Base-by-base conservation (phyloP, 2,113 vertebrate genomes). In the Poeciliopsis occidentalis region DNA sequence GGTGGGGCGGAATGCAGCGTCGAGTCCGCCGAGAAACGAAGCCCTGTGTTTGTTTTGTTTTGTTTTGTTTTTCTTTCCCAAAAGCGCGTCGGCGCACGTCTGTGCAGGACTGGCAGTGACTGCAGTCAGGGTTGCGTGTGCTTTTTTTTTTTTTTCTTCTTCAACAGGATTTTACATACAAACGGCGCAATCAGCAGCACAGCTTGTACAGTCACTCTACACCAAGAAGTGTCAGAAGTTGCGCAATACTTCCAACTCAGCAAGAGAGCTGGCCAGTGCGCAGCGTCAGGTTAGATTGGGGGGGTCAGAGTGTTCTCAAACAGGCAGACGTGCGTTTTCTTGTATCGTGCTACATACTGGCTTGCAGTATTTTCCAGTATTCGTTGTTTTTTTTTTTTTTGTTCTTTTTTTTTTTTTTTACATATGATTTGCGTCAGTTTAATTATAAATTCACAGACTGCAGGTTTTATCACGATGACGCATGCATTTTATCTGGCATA, bases 1-100 rank as follows among this genome's bases (percentile, higher is more conserved):
- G 93, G 93, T 92, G 93, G 92, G 89, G 93, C 92, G 85, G 90
- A 76, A 87, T 81, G 88, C 84, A 73, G 89, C 37, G 75, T 65
- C 66, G 63, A 76, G 47, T 85, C 73, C 75, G 87, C 71, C 66
- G 63, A 91, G 84, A 89, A 88, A 83, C 79, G 85, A 73, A 65
- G 61, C 78, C 69, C 79, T 39, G 27, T 27, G 27, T 27, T 27
- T 27, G 27, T 27, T 27, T 29, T 29, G 29, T 29, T 1, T 29
- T 29, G 1, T 29, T 29, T 29, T 29, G 2, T 29, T 29, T 29
- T 29, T 29, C 3, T 29, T 29, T 29, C 29, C 68, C 67, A 75
- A 80, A 74, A 83, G 81, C 93, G 85, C 86, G 91, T 76, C 64
- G 64, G 79, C 65, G 85, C 92, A 91, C 79, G 90, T 81, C 71